Conservation (phyloP, 2,113 vertebrate species). For the Leucopternis melanops region DNA sequence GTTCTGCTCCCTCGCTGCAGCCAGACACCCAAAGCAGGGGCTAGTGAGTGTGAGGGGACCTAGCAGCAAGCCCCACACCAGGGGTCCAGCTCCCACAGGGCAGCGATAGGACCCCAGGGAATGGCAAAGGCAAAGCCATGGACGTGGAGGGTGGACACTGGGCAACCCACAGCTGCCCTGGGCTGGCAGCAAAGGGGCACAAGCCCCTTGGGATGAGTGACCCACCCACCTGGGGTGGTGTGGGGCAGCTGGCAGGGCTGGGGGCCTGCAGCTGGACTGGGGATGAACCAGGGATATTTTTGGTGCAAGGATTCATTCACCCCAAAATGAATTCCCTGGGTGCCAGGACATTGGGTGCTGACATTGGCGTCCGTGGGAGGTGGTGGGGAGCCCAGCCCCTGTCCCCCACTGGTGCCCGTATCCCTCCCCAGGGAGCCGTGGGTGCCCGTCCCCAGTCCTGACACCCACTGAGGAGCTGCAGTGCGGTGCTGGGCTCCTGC, state of each 20-base stretch:
- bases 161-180: background rate
- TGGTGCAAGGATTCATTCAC: background rate
- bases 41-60: background rate
- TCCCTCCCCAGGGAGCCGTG: rapidly evolving
- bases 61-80: rapidly evolving
- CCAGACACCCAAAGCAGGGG: background rate
- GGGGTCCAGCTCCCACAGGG: rapidly evolving
- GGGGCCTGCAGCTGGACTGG: background rate
- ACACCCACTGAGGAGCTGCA: constrained; percentile 21
- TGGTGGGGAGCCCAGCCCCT: background rate
- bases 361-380: rapidly evolving
- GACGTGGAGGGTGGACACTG: background rate
- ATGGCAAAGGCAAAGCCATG: background rate
- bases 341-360: background rate
- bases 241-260: background rate
- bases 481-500: rapidly evolving
- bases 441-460: rapidly evolving
- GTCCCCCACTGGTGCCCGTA: rapidly evolving
- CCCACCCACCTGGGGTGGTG: rapidly evolving
- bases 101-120: background rate
- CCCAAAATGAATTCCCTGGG: background rate
- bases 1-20: background rate
- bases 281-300: rapidly evolving
- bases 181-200: background rate
- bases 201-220: background rate